phyloP scores from a whole-genome alignment of 2,797 vertebrate species.

The Pogoniulus pusillus region DNA sequence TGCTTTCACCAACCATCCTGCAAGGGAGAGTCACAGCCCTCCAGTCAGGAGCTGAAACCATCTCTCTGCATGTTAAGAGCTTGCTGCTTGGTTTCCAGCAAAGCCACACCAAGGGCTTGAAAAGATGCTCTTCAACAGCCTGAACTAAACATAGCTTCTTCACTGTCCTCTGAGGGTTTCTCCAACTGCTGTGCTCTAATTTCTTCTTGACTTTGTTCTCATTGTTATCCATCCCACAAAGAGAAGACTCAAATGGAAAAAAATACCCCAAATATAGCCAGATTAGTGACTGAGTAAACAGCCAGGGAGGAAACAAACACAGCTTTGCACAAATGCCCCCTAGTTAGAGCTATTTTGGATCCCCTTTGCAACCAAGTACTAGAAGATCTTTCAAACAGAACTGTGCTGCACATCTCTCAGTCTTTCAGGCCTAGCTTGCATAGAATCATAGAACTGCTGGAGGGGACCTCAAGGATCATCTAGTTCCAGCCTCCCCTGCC shows the following conservation, averaged over 20 bases:
- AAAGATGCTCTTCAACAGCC: neutral
- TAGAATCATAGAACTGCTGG: accelerated
- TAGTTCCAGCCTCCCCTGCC: too few relatives aligned
- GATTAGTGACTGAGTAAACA: neutral
- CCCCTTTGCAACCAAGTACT: neutral
- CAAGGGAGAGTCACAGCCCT: neutral
- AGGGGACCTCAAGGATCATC: too few relatives aligned
- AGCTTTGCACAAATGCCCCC: neutral
- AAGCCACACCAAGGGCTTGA: neutral
- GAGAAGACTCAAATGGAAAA: neutral
- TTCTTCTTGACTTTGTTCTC: neutral
- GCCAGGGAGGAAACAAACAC: neutral
- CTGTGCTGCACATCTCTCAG: neutral
- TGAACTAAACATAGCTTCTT: neutral
- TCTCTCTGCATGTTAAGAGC: neutral
- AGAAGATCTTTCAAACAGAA: neutral
- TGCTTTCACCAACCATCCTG: constrained; percentile 87
- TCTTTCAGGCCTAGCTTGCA: neutral
- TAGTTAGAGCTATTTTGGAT: neutral
- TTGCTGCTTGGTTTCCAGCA: neutral
- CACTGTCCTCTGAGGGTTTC: neutral
- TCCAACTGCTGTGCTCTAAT: neutral
- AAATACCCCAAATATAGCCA: neutral
- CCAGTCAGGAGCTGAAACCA: neutral
- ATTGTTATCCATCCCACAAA: neutral